Conservation (phyloP, 2,797 vertebrate species). For the Parambassis ranga region DNA sequence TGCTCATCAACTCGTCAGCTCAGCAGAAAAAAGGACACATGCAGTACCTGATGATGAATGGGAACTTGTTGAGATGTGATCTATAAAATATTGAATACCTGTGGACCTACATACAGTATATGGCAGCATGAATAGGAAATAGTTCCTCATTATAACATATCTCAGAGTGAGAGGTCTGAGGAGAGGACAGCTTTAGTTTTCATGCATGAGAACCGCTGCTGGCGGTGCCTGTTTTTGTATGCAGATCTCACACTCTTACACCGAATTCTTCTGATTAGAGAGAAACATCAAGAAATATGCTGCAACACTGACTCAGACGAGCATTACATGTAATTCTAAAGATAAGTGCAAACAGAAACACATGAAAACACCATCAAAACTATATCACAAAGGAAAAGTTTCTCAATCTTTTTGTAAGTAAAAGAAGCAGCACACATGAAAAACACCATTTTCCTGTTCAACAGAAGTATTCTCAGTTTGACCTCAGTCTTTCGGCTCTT, state of each 20-base stretch:
- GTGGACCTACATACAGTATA: constrained; percentile 22
- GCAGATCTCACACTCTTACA: neutral
- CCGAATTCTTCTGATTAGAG: constrained; percentile 13
- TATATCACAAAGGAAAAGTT: too few relatives aligned
- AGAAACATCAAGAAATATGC: neutral
- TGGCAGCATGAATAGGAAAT: constrained; percentile 23
- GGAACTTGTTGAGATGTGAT: constrained; percentile 39
- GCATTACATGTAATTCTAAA: neutral
- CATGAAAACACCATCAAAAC: neutral
- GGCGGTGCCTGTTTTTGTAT: constrained; percentile 10
- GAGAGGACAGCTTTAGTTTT: constrained; percentile 18
- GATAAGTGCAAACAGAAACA: neutral
- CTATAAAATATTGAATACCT: constrained; percentile 57
- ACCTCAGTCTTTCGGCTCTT: too few relatives aligned
- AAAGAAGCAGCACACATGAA: too few relatives aligned
- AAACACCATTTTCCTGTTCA: too few relatives aligned
- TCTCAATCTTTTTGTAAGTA: too few relatives aligned
- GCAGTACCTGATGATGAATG: constrained; percentile 58
- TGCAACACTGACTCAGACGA: constrained; percentile 24
- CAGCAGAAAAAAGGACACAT: constrained; percentile 37
- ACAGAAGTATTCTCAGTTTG: too few relatives aligned
- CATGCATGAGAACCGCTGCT: constrained; percentile 16
- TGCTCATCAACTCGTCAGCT: constrained; percentile 55
- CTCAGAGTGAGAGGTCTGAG: constrained; percentile 16
- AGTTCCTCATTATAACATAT: constrained; percentile 29